These are phyloP conservation scores for Anolis sagrei DNA, from an alignment of 2,113 vertebrate species.

Conservation along the genomic window DNA sequence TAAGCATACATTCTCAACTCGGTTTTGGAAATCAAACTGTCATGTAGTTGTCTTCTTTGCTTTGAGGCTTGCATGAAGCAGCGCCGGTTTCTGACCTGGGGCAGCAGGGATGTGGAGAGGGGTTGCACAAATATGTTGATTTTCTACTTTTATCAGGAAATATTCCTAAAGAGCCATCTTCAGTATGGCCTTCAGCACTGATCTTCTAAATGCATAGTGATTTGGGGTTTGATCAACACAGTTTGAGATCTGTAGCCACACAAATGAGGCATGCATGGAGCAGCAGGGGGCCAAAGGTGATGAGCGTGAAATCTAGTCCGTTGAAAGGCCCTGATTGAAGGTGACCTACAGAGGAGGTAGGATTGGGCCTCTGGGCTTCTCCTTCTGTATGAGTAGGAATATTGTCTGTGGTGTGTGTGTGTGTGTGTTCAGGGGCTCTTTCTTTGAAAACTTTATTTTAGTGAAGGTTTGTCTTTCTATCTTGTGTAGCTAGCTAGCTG, in stretches of 20 bases:
- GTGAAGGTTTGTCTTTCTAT: not conserved
- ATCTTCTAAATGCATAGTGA: constrained; percentile 57
- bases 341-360: constrained; percentile 13
- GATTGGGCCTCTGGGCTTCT: constrained; percentile 19
- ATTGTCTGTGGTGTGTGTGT: not conserved
- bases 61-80: constrained; percentile 24
- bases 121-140: constrained; percentile 54
- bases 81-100: not conserved
- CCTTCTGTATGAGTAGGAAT: constrained; percentile 21
- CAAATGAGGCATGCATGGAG: constrained; percentile 41
- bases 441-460: not conserved
- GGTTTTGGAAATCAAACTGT: constrained; percentile 37
- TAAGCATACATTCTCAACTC: constrained; percentile 27
- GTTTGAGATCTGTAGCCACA: constrained; percentile 1
- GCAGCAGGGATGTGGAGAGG: not conserved
- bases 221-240: constrained; percentile 27
- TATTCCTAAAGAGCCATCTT: constrained; percentile 47
- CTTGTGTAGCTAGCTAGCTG: not conserved
- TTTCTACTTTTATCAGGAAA: constrained; percentile 51
- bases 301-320: constrained; percentile 28
- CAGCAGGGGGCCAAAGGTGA: constrained; percentile 16
- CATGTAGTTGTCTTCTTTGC: constrained; percentile 16
- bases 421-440: not conserved
- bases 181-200: constrained; percentile 64
- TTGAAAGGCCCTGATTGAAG: constrained; percentile 29